phyloP scores from a whole-genome alignment of 2,888 invertebrate species.

The Panzeria rudis region DNA sequence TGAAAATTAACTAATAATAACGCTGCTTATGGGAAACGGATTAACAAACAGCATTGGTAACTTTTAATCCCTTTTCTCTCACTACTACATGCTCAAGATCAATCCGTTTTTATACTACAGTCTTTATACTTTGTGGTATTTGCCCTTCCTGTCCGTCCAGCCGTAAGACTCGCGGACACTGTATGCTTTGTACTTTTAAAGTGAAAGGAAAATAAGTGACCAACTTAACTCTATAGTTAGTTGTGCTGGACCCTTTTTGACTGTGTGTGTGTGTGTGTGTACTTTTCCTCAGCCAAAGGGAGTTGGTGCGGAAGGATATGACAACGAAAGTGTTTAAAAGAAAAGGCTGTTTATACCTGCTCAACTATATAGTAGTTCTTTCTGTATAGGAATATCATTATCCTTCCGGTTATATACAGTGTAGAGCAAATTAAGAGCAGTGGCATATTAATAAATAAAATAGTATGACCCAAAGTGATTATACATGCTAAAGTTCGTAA shows the following conservation, averaged over 20 bases:
- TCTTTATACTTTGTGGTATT: background rate
- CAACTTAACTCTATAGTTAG: conserved; percentile 40
- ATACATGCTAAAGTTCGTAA: no score
- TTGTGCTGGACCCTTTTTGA: conserved; percentile 36
- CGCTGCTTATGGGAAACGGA: conserved; percentile 80
- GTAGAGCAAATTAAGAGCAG: background rate
- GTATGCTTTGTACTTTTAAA: conserved; percentile 26
- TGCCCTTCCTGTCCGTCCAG: background rate
- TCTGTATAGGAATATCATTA: no score
- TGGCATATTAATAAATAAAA: background rate
- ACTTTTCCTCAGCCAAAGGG: conserved; percentile 10
- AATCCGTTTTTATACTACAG: conserved; percentile 39
- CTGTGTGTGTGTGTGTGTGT: background rate
- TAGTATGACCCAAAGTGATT: background rate
- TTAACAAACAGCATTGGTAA: conserved; percentile 74
- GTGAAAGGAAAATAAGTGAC: conserved; percentile 24
- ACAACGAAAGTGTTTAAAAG: conserved; percentile 52
- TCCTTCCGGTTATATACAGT: conserved; percentile 22
- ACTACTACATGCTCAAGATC: conserved; percentile 35
- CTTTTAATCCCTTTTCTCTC: conserved; percentile 44
- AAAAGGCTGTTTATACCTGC: conserved; percentile 39
- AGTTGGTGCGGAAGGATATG: conserved; percentile 29
- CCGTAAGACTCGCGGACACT: background rate
- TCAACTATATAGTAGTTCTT: no score
- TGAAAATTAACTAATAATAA: conserved; percentile 80